A percentile compares a stretch with the other conserved stretches of the same genome.
Evolutionary conservation across 2,888 invertebrate genomes (phyloP).

Genomic region (Pandemis corylana): DNA sequence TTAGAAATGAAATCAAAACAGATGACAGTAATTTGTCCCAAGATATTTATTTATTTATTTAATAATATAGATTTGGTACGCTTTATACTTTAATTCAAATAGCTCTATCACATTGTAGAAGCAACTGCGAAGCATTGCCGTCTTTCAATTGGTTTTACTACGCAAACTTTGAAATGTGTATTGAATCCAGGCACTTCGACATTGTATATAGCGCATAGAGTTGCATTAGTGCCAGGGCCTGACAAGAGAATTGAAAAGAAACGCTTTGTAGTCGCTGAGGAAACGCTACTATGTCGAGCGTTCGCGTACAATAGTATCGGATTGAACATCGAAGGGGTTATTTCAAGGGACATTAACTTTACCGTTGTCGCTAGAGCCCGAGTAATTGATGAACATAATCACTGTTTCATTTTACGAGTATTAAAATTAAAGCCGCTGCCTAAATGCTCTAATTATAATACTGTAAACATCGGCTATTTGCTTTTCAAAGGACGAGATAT

Average conservation of each 20-base stretch:
- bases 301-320: neutral
- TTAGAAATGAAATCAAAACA: too few species aligned
- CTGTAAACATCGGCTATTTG: slow-evolving; percentile 11
- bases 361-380: slow-evolving; percentile 8
- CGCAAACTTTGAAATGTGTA: slow-evolving; percentile 1
- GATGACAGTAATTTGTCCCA: too few species aligned
- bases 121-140: neutral
- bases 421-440: slow-evolving; percentile 16
- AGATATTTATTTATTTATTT: too few species aligned
- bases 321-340: slow-evolving; percentile 20
- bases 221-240: slow-evolving; percentile 4
- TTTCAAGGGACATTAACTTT: slow-evolving; percentile 34
- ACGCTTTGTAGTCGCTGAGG: slow-evolving; percentile 21
- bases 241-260: slow-evolving; percentile 31
- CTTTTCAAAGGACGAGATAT: neutral
- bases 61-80: too few species aligned
- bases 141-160: neutral
- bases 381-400: slow-evolving; percentile 32
- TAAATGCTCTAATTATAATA: slow-evolving; percentile 15
- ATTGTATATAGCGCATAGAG: neutral
- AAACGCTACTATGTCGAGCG: slow-evolving; percentile 10
- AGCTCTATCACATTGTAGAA: neutral
- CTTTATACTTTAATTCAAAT: neutral
- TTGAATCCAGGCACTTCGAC: slow-evolving; percentile 1
- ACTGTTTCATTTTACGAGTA: slow-evolving; percentile 27